Conservation (phyloP, 2,888 invertebrate species). For the Melitaea athalia region DNA sequence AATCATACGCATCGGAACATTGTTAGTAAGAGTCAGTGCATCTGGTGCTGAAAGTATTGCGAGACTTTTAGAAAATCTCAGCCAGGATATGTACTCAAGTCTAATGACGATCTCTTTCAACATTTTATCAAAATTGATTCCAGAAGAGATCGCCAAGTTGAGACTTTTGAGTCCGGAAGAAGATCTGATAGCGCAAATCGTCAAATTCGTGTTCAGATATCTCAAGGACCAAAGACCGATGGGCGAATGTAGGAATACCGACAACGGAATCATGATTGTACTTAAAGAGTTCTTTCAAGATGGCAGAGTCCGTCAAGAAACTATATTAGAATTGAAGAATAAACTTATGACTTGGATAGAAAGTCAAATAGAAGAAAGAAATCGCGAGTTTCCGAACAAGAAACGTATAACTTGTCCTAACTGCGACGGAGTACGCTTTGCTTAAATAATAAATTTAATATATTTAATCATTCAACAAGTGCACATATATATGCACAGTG, state of each 20-base stretch:
- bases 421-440: constrained; percentile 57
- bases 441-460: neutral
- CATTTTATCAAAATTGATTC: constrained; percentile 61
- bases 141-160: constrained; percentile 64
- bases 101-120: constrained; percentile 71
- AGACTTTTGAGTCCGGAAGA: constrained; percentile 67
- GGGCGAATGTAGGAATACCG: constrained; percentile 58
- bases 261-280: constrained; percentile 64
- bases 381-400: constrained; percentile 55
- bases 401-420: constrained; percentile 57
- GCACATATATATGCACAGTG: neutral
- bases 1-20: constrained; percentile 63
- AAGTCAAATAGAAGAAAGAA: constrained; percentile 54
- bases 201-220: constrained; percentile 71
- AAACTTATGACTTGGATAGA: constrained; percentile 59
- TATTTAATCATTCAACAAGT: neutral
- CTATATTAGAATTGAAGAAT: constrained; percentile 62
- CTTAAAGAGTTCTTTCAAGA: constrained; percentile 74
- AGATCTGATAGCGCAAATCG: constrained; percentile 69
- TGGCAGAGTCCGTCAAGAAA: constrained; percentile 64
- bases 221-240: constrained; percentile 67
- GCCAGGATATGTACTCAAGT: constrained; percentile 65
- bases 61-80: constrained; percentile 60
- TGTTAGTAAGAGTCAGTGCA: constrained; percentile 63
- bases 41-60: constrained; percentile 68